A percentile compares a stretch with the other conserved stretches of the same genome.
These are phyloP conservation scores for Neomonachus schauinslandi DNA, from an alignment of 2,113 vertebrate genomes.

Conservation along the genomic window DNA sequence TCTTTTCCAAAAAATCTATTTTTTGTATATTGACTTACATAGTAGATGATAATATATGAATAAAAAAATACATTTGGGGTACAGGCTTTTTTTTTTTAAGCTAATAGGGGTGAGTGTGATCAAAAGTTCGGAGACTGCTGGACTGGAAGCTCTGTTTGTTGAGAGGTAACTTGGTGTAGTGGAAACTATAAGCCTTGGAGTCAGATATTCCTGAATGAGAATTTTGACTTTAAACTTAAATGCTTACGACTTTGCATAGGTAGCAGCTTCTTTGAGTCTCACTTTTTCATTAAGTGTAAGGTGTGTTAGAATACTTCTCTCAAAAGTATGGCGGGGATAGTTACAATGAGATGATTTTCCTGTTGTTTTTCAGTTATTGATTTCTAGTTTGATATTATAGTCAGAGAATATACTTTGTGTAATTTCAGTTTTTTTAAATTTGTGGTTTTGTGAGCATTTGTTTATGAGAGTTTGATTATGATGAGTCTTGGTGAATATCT, in stretches of 20 bases:
- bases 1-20: background rate
- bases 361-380: background rate
- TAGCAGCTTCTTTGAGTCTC: background rate
- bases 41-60: background rate
- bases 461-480: background rate
- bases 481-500: background rate
- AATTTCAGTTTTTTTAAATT: conserved; percentile 2
- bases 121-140: background rate
- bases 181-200: background rate
- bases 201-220: background rate
- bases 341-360: background rate
- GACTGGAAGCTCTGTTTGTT: background rate
- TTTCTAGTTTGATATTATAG: background rate
- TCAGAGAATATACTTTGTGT: background rate
- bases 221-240: background rate
- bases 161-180: background rate
- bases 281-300: background rate
- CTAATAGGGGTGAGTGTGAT: background rate
- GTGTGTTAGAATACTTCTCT: background rate
- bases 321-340: background rate
- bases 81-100: background rate
- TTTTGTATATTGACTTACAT: background rate
- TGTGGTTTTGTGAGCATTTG: background rate
- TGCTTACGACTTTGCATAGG: background rate
- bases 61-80: background rate